Percentiles rank a stretch among this genome's conserved stretches.
phyloP scores from a whole-genome alignment of 2,113 vertebrate species.

The Sclerurus mexicanus region DNA sequence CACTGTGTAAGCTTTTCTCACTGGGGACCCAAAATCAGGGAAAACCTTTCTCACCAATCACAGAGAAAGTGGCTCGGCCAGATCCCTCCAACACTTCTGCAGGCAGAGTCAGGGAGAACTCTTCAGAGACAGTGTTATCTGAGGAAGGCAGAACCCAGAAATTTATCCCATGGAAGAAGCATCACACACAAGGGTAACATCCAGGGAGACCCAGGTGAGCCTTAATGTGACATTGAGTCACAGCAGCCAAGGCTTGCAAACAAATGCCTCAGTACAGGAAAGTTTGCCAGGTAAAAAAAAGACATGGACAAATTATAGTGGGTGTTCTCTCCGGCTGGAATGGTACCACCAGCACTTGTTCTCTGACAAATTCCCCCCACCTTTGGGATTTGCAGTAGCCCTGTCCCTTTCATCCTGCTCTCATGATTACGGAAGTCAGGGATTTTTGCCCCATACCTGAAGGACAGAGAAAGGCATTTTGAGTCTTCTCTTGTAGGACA shows the following conservation, averaged over 20 bases:
- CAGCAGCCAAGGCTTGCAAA: neutral
- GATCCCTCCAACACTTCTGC: conserved; percentile 39
- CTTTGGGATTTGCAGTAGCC: neutral
- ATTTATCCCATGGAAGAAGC: neutral
- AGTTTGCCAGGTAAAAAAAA: neutral
- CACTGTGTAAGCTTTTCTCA: neutral
- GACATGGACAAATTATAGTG: neutral
- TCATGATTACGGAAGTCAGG: neutral
- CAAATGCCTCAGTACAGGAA: neutral
- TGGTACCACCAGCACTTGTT: neutral
- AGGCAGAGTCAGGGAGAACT: conserved; percentile 56
- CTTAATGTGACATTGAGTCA: neutral
- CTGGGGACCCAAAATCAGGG: neutral
- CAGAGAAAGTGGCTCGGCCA: conserved; percentile 19
- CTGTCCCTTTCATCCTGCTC: neutral
- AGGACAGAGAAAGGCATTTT: conserved; percentile 63
- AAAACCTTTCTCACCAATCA: conserved; percentile 42
- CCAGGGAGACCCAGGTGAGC: neutral
- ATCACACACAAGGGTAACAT: neutral
- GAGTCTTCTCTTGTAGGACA: conserved; percentile 58
- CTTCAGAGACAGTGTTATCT: conserved; percentile 49
- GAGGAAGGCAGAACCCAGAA: neutral
- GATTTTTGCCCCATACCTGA: conserved; percentile 47
- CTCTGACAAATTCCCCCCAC: neutral
- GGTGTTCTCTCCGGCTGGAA: neutral